Evolutionary conservation across 1,140 invertebrate genomes (phyloP), one percentile per base, ranked within the genome.

Genomic region (Drosophila sucinea): DNA sequence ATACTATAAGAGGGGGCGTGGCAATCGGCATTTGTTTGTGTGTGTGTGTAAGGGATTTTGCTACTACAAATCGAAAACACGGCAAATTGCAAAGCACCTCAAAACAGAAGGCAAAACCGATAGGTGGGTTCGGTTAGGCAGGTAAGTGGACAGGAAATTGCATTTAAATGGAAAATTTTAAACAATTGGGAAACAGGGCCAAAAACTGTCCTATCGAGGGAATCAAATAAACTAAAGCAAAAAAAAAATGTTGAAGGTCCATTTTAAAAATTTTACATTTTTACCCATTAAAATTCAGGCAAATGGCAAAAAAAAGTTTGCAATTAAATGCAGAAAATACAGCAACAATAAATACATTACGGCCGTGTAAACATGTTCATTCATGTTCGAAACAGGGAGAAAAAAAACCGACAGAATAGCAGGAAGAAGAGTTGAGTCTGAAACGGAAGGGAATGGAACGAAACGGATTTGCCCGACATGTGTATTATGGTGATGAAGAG

Each of bases 251-350:
- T 8, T 25, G 44, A 25, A 25, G 2, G 17, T 17, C n/a, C n/a
- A 27, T 51, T 27, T 51, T 6, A 7, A 10, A 51, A 51, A 27
- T 51, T 4, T 10, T 27, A 6, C 4, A 27, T 51, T 51, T 25
- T 51, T 23, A 7, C 44, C 44, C 44, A 51, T 51, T 51, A 51
- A 51, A 27, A 51, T 51, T 51, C 6, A 27, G 23, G 44, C 11
- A 51, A 51, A 51, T 51, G 23, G 44, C 1, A 51, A 51, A 47
- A 38, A 38, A 38, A 77, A 68, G 64, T 77, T 75, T 77, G 70
- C 70, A 77, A 77, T 77, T 77, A 77, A 73, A 61, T 68, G 65
- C 73, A 73, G 56, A 67, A 54, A 8, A 25, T 60, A 41, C 55
- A 54, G 4, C 41, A 57, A 51, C 40, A 58, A 35, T 27, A 60